These are phyloP conservation scores for Dasyornis broadbenti DNA, from an alignment of 2,113 vertebrate species.

Conservation along the genomic window DNA sequence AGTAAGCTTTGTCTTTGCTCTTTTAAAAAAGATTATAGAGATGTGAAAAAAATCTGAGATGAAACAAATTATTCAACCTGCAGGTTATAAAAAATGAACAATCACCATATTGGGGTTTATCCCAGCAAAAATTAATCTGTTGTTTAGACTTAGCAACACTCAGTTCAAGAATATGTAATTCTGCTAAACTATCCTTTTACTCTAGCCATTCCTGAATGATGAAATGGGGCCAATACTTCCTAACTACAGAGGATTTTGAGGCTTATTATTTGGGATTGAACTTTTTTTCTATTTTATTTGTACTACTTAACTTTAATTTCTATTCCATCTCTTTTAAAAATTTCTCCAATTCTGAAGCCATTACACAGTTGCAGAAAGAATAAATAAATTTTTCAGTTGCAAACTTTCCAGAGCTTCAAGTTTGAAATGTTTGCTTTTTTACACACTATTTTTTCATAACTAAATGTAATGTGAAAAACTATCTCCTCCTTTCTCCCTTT, in stretches of 20 bases:
- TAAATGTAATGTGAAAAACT: background rate
- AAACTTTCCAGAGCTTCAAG: background rate
- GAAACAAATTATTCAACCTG: background rate
- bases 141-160: background rate
- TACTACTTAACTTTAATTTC: background rate
- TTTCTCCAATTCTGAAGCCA: background rate
- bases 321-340: background rate
- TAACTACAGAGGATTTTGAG: background rate
- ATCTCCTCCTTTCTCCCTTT: fast-evolving
- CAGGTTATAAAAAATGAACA: background rate
- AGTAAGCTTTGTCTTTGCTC: background rate
- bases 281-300: background rate
- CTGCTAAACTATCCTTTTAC: background rate
- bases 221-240: background rate
- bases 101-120: background rate
- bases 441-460: background rate
- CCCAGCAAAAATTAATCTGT: background rate
- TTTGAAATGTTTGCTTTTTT: background rate
- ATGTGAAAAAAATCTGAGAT: background rate
- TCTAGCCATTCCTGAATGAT: background rate
- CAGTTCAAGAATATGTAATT: background rate
- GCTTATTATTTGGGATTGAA: background rate
- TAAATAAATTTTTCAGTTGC: background rate
- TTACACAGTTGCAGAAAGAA: background rate
- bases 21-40: background rate